Evolutionary conservation across 2,888 invertebrate species (phyloP).

Genomic region (Deilephila porcellus): DNA sequence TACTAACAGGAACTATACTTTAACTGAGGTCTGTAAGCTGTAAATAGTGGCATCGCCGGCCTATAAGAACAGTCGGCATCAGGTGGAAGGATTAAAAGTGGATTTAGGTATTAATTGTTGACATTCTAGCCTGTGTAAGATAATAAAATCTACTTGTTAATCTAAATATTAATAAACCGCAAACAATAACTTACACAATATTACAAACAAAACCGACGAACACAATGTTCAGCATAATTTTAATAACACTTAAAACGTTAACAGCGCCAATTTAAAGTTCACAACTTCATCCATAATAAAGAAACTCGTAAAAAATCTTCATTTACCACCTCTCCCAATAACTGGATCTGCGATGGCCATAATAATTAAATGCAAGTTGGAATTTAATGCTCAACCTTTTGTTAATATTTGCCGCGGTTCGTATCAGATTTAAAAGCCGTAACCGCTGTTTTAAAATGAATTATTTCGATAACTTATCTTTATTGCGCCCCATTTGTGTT

Average conservation of each 20-base stretch:
- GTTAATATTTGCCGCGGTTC: conserved; percentile 20
- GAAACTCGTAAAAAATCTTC: not conserved
- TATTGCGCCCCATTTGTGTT: conserved; percentile 23
- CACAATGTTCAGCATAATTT: too few species aligned
- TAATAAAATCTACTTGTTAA: too few species aligned
- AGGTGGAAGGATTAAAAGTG: too few species aligned
- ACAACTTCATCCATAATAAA: not conserved
- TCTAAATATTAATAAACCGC: too few species aligned
- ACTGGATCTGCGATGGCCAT: conserved; percentile 38
- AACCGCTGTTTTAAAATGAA: conserved; percentile 26
- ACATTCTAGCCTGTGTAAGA: too few species aligned
- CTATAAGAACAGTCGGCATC: too few species aligned
- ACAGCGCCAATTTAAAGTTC: not conserved
- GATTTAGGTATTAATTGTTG: too few species aligned
- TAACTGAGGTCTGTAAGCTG: too few species aligned
- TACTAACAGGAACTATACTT: too few species aligned
- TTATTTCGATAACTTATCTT: conserved; percentile 25
- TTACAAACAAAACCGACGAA: too few species aligned
- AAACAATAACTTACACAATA: too few species aligned
- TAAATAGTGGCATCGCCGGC: too few species aligned
- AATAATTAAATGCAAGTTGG: conserved; percentile 49
- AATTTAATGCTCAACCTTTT: conserved; percentile 36
- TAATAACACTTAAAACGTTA: not conserved
- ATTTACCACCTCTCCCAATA: conserved; percentile 34
- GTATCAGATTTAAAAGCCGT: conserved; percentile 26